These are phyloP conservation scores for Lumbricus terrestris DNA, from an alignment of 2,888 invertebrate genomes.

Conservation along the genomic window DNA sequence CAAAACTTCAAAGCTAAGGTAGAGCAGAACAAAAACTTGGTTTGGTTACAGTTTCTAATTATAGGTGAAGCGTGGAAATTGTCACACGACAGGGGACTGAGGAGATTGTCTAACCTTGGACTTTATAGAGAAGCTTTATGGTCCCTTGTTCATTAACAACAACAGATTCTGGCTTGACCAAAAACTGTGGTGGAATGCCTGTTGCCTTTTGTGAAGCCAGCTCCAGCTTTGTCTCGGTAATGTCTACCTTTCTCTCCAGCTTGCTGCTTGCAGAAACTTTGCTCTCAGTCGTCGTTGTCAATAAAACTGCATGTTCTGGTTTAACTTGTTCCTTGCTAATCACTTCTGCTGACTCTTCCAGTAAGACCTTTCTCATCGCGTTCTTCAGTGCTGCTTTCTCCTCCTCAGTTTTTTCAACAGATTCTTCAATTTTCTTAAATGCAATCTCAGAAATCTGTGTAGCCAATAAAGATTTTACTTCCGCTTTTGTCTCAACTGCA, in stretches of 20 bases:
- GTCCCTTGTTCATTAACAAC: slow-evolving; percentile 25
- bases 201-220: not conserved
- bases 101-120: slow-evolving; percentile 29
- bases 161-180: slow-evolving; percentile 24
- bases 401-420: slow-evolving; percentile 8
- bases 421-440: slow-evolving; percentile 4
- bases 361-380: not conserved
- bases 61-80: not conserved
- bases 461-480: not conserved
- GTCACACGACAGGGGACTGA: not conserved
- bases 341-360: slow-evolving; percentile 11
- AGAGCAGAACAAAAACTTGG: not conserved
- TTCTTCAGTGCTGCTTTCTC: slow-evolving; percentile 10
- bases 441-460: slow-evolving; percentile 14
- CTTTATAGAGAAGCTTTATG: slow-evolving; percentile 28
- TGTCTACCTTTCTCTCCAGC: not conserved
- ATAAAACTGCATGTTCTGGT: not conserved
- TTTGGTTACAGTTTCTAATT: not conserved
- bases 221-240: not conserved
- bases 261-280: not conserved
- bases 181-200: slow-evolving; percentile 16
- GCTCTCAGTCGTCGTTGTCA: not conserved
- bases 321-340: not conserved
- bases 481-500: not conserved
- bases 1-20: not conserved